These are phyloP conservation scores for Hydractinia echinata DNA, from an alignment of 30 jellyfish, hydroid and myxozoan species.

Conservation along the genomic window DNA sequence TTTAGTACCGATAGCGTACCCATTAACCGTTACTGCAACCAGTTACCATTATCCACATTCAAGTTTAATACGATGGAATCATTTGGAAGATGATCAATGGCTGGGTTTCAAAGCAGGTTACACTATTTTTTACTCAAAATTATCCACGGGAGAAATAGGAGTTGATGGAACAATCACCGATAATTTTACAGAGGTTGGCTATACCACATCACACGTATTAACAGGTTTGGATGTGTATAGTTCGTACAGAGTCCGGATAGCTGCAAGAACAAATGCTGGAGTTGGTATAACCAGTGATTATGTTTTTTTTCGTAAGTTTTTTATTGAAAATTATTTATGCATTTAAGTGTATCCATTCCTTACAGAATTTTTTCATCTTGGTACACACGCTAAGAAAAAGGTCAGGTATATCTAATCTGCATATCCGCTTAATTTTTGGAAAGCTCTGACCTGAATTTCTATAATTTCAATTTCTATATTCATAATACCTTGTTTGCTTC, in stretches of 20 bases:
- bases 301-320: background rate
- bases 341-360: no score
- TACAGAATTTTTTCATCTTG: no score
- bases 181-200: background rate
- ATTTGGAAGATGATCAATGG: background rate
- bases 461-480: no score
- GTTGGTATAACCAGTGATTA: background rate
- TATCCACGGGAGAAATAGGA: conserved; percentile 1
- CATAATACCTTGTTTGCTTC: no score
- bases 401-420: no score
- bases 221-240: conserved; percentile 12
- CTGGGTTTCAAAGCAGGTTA: background rate
- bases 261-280: conserved; percentile 17
- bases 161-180: background rate
- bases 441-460: no score
- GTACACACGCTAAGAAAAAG: no score
- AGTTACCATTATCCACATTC: conserved; percentile 2
- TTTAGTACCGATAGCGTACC: background rate
- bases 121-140: background rate
- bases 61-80: conserved; percentile 6
- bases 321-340: no score
- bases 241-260: background rate
- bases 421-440: no score
- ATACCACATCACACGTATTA: background rate
- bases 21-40: conserved; percentile 8